These are phyloP conservation scores for Gymnodraco acuticeps DNA, from an alignment of 2,797 vertebrate genomes.

Conservation along the genomic window DNA sequence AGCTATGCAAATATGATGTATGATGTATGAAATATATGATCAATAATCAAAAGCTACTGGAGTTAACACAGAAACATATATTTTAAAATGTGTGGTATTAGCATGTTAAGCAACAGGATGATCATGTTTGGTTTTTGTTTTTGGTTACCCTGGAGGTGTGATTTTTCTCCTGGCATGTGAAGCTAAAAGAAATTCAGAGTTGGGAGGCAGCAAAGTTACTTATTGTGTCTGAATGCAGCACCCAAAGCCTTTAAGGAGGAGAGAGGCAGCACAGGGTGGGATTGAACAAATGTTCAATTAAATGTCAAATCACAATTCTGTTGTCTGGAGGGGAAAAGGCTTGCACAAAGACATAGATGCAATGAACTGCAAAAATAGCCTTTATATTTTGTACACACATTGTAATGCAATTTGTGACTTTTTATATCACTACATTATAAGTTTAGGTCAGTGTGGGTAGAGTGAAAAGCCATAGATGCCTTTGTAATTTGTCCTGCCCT, in stretches of 20 bases:
- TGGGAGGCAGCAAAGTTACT: neutral
- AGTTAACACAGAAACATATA: neutral
- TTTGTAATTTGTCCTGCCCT: constrained; percentile 70
- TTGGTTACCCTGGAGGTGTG: neutral
- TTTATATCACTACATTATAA: constrained; percentile 47
- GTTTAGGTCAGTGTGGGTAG: constrained; percentile 22
- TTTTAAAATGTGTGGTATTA: neutral
- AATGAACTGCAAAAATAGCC: constrained; percentile 48
- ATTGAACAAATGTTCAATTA: constrained; percentile 55
- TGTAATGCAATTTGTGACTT: constrained; percentile 58
- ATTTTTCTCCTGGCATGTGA: neutral
- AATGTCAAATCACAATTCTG: constrained; percentile 52
- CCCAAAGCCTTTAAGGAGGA: constrained; percentile 14
- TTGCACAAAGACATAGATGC: constrained; percentile 36
- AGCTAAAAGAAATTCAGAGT: neutral
- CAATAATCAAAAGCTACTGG: neutral
- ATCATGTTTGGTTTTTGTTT: neutral
- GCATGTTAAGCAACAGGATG: constrained; percentile 13
- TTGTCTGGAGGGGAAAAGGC: constrained; percentile 38
- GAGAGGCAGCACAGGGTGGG: constrained; percentile 20
- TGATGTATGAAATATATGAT: neutral
- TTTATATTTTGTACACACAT: constrained; percentile 76
- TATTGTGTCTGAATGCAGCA: constrained; percentile 11
- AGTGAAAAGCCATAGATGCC: constrained; percentile 52
- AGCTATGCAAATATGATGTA: neutral